Conservation (phyloP, 2,113 vertebrate genomes). For the Potamarius usumacintae region DNA sequence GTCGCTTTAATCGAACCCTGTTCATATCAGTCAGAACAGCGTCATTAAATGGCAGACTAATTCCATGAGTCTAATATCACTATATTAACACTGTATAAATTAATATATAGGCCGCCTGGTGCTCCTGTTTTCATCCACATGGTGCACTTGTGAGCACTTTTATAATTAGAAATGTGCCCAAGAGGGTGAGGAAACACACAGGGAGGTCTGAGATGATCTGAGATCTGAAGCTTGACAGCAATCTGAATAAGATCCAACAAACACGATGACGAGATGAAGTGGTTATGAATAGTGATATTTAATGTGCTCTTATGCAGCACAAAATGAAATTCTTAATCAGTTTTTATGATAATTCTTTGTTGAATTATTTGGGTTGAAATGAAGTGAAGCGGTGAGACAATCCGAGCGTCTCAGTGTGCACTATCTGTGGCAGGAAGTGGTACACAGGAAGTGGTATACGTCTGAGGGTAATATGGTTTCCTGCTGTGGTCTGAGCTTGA, state of each 20-base stretch:
- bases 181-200: no score
- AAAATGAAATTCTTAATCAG: no score
- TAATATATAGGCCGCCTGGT: no score
- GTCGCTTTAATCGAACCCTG: no score
- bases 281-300: neutral
- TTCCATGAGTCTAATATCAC: no score
- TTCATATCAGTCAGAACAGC: no score
- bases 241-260: neutral
- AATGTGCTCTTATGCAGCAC: neutral
- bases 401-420: conserved; percentile 32
- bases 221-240: neutral
- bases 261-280: no score
- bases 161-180: neutral
- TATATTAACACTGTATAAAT: no score
- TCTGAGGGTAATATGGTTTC: conserved; percentile 71
- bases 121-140: neutral
- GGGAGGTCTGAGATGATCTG: no score
- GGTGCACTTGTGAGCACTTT: neutral
- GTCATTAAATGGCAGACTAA: no score
- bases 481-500: conserved; percentile 70
- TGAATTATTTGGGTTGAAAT: conserved; percentile 6
- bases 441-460: conserved; percentile 67
- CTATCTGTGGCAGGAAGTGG: conserved; percentile 47
- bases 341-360: neutral
- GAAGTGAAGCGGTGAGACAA: conserved; percentile 18